Evolutionary conservation across 2,113 vertebrate genomes (phyloP).

Genomic region (Lampris megalopsis): DNA sequence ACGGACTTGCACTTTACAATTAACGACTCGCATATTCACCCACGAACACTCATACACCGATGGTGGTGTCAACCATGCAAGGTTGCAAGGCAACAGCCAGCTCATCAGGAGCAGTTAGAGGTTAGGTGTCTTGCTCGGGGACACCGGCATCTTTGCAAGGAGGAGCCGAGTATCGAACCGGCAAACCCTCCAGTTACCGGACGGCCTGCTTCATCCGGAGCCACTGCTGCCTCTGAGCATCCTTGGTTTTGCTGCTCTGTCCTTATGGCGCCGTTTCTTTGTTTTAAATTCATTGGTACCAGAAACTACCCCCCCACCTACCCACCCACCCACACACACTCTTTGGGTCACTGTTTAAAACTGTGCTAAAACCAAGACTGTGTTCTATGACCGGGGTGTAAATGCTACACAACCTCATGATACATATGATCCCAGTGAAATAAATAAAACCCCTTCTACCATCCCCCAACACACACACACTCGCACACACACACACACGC

Average conservation of each 20-base stretch:
- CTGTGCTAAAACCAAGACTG: not conserved
- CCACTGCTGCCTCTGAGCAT: not conserved
- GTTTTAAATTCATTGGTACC: not conserved
- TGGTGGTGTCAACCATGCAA: no score
- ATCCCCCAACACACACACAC: not conserved
- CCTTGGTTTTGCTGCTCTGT: constrained; percentile 10
- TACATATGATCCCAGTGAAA: constrained; percentile 1
- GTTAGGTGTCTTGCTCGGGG: no score
- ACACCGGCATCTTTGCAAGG: no score
- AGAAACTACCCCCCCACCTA: no score
- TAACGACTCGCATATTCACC: no score
- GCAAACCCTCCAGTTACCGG: not conserved
- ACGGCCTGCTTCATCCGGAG: not conserved
- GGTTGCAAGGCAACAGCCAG: no score
- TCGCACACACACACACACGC: not conserved
- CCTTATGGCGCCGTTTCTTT: not conserved
- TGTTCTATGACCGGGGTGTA: not conserved
- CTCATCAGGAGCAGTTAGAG: no score
- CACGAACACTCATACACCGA: no score
- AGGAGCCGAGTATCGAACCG: no score
- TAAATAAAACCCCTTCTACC: not conserved
- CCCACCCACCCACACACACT: not conserved
- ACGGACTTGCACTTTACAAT: no score
- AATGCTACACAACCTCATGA: not conserved
- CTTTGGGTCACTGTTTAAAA: not conserved